Conservation (phyloP, 2,888 invertebrate species). For the Meganola albula region DNA sequence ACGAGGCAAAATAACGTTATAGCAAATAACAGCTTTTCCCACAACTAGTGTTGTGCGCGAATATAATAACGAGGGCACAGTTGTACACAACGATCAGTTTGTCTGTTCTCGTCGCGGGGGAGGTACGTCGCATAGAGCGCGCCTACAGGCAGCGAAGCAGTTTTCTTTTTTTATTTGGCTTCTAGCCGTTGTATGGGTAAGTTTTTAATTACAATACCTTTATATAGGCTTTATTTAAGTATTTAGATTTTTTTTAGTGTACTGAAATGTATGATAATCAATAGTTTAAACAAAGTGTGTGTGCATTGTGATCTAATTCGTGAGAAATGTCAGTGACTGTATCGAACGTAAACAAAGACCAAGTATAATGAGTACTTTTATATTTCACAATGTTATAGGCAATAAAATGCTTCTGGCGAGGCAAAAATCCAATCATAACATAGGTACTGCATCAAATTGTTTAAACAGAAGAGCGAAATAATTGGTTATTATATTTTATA, state of each 20-base stretch:
- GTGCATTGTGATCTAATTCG: conserved; percentile 17
- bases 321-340: conserved; percentile 17
- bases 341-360: conserved; percentile 29
- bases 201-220: conserved; percentile 35
- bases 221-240: conserved; percentile 1
- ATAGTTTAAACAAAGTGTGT: conserved; percentile 20
- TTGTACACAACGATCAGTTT: conserved; percentile 62
- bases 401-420: no score
- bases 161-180: conserved; percentile 78
- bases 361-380: no score
- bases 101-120: conserved; percentile 50
- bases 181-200: conserved; percentile 79
- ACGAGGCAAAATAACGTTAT: conserved; percentile 14
- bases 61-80: conserved; percentile 54
- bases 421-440: no score
- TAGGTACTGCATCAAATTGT: no score
- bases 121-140: conserved; percentile 58
- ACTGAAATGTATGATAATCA: neutral
- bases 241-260: neutral
- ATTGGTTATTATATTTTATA: no score
- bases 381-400: no score
- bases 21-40: conserved; percentile 9
- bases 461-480: no score
- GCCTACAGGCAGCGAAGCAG: conserved; percentile 56
- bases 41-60: conserved; percentile 34